These are phyloP conservation scores for Synanthedon formicaeformis DNA, from an alignment of 2,888 invertebrate species.

Conservation along the genomic window DNA sequence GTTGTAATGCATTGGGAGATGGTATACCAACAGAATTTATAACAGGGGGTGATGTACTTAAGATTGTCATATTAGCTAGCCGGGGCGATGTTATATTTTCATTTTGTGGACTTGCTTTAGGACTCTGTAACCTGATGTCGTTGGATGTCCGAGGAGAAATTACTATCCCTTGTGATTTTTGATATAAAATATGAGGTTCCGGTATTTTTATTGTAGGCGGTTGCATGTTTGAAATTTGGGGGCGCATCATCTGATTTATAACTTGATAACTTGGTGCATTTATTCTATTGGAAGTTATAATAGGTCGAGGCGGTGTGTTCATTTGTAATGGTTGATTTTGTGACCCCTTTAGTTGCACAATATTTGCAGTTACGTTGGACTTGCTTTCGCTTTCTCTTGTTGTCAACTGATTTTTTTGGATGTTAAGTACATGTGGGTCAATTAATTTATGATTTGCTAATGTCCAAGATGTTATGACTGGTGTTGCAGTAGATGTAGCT, in stretches of 20 bases:
- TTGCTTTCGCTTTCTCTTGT: conserved; percentile 44
- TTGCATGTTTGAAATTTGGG: conserved; percentile 64
- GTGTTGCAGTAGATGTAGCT: conserved; percentile 52
- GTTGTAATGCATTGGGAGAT: conserved; percentile 48
- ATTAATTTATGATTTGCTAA: conserved; percentile 56
- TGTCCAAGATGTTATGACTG: conserved; percentile 72
- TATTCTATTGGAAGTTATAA: conserved; percentile 40
- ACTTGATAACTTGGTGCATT: conserved; percentile 51
- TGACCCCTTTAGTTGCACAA: conserved; percentile 53
- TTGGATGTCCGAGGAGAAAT: conserved; percentile 52
- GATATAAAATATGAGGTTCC: conserved; percentile 61
- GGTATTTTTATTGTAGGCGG: conserved; percentile 77
- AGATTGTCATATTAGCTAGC: conserved; percentile 47
- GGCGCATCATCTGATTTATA: conserved; percentile 51
- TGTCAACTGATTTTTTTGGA: conserved; percentile 27
- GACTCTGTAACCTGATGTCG: conserved; percentile 53
- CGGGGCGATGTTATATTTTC: conserved; percentile 51
- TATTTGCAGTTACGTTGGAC: conserved; percentile 49
- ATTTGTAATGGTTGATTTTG: conserved; percentile 33
- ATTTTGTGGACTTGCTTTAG: conserved; percentile 43
- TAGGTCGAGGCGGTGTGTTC: conserved; percentile 38
- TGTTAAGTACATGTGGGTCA: conserved; percentile 49
- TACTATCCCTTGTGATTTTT: conserved; percentile 55
- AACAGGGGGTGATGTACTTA: conserved; percentile 47
- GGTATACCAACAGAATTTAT: conserved; percentile 41